Base-by-base conservation (phyloP, 2,888 invertebrate species). In the Leptinotarsa peninsularis region DNA sequence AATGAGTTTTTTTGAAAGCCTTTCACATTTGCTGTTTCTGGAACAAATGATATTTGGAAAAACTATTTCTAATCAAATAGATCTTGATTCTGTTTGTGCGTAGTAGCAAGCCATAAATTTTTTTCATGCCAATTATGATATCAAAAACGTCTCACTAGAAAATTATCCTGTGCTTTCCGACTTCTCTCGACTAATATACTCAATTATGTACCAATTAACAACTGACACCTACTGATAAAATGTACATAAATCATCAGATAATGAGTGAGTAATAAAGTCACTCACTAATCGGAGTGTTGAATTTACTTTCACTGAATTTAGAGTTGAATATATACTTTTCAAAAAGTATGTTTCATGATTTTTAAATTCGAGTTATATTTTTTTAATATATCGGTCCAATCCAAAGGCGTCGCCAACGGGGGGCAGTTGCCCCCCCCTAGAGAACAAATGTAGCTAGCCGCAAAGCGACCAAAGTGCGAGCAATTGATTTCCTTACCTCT, bases 241-340 rank as follows among this genome's bases (percentile, higher is more conserved):
- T 54, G 54, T 54, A n/a, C 27, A 56, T 56, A 69, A 69, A 69
- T 69, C 68, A 69, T 50, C 33, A 33, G 7, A 69, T 69, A 69
- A 69, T 69, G 33, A 56, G 43, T 21, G 43, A 54, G 14, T 33
- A 69, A 69, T 69, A 10, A 69, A 15, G 33, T 43, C 33, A 18
- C 33, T 69, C 21, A 17, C 52, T 23, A 4, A 13, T 18, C 18
- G 58, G n/a, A 27, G 15, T 7, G 58, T 23, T 21, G 21, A 23
- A 58, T 4, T 18, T 58, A 14, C 23, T 4, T 58, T 10, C 58
- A 58, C 58, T 56, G 56, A 56, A 56, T n/a, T 52, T 3, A 52
- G 1, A 33, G 7, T 33, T 33, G 33, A 33, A 33, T 33, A 33
- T 33, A 7, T 33, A 21, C 21, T 21, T 21, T 21, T 33, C 33